Conservation (phyloP, 2,888 invertebrate genomes). For the Hydropsyche betteni region DNA sequence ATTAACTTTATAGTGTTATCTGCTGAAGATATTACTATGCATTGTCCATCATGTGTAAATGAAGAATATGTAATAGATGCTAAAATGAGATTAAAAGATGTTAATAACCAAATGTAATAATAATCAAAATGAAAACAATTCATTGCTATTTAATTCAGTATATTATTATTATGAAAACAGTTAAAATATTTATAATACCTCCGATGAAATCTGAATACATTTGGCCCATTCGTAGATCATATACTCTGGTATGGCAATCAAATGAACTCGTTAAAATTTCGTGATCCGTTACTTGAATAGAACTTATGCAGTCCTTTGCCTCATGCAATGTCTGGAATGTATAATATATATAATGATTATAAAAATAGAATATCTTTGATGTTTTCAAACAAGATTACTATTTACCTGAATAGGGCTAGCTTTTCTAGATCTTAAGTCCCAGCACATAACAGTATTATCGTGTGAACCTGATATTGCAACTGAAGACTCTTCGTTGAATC, state of each 20-base stretch:
- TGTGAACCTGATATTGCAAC: slow-evolving; percentile 92
- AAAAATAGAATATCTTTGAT: too few relatives aligned
- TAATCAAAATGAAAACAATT: too few relatives aligned
- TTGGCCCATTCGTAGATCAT: slow-evolving; percentile 90
- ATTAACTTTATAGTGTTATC: slow-evolving; percentile 85
- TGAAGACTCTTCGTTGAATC: slow-evolving; percentile 94
- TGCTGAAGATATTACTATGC: slow-evolving; percentile 84
- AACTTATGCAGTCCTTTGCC: slow-evolving; percentile 90
- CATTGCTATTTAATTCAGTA: too few relatives aligned
- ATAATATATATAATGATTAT: not conserved
- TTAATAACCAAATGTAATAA: not conserved
- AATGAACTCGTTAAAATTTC: slow-evolving; percentile 91
- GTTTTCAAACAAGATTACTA: not conserved
- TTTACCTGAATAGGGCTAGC: slow-evolving; percentile 77
- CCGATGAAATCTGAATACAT: slow-evolving; percentile 86
- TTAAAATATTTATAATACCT: slow-evolving; percentile 60
- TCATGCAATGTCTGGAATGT: slow-evolving; percentile 75
- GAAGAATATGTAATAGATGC: slow-evolving; percentile 83
- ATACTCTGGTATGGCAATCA: slow-evolving; percentile 86
- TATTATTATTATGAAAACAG: too few relatives aligned
- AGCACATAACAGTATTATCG: slow-evolving; percentile 91
- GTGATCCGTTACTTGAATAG: slow-evolving; percentile 82
- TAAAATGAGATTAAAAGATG: slow-evolving; percentile 53
- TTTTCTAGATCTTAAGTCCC: slow-evolving; percentile 81
- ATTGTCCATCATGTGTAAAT: slow-evolving; percentile 93